Conservation (phyloP, 2,113 vertebrate species). For the Tiliqua scincoides region DNA sequence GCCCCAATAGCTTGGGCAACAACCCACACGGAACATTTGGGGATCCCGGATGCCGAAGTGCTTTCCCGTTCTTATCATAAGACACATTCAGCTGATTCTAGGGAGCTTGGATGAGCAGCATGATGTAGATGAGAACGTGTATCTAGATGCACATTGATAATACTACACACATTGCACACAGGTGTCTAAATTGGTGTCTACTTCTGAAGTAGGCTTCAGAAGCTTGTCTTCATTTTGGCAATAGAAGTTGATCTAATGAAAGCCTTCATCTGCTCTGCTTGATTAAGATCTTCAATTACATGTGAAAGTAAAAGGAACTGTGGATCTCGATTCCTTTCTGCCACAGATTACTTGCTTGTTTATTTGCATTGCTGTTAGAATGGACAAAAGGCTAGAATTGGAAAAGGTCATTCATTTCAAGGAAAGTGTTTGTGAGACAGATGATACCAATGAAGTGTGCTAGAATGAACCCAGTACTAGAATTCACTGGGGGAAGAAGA, state of each 20-base stretch:
- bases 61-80: not conserved
- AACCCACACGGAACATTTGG: not conserved
- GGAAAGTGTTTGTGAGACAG: constrained; percentile 63
- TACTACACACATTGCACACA: no score
- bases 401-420: constrained; percentile 57
- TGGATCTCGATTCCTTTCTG: constrained; percentile 27
- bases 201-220: not conserved
- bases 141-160: not conserved
- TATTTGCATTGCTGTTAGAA: not conserved
- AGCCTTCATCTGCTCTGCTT: not conserved
- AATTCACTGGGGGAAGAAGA: constrained; percentile 66
- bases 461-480: constrained; percentile 72
- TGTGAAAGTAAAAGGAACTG: constrained; percentile 9
- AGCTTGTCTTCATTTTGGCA: not conserved
- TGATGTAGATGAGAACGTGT: not conserved
- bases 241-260: not conserved
- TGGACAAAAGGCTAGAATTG: constrained; percentile 40
- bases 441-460: constrained; percentile 72
- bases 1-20: not conserved
- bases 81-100: not conserved
- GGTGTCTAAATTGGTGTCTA: no score
- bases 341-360: constrained; percentile 7
- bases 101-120: not conserved
- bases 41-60: no score
- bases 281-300: no score